Base-by-base conservation (phyloP, 2,113 vertebrate species). In the Sardina pilchardus region DNA sequence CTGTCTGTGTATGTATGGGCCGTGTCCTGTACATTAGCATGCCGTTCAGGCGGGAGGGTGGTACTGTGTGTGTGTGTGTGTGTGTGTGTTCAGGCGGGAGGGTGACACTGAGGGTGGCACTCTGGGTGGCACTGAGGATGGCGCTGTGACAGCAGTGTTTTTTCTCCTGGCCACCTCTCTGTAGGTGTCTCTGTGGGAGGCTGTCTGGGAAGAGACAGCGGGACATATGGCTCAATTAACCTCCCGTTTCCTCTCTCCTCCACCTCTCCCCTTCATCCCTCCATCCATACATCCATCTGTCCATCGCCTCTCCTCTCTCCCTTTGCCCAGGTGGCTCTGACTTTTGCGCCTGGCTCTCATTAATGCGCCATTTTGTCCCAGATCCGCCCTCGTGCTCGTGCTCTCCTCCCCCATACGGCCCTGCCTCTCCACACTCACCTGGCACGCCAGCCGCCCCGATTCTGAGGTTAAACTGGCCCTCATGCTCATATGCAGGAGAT, bases 161-260 rank as follows among this genome's bases (percentile, higher is more conserved):
- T 34, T 17, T 17, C 19, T 39, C 4, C 4, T 3, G 12, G 6
- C 26, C 71, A 5, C 71, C 71, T 78, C 71, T 78, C 71, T 36
- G 30, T 34, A 16, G 71, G 71, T 78, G 71, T 36, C 71, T 78
- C 71, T 17, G 30, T 78, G 71, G 71, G 71, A 36, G 30, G 10
- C 30, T 36, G 71, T 36, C 30, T 78, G 34, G 71, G 36, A 34
- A 4, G 71, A 78, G 71, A 78, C 71, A 78, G 71, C 9, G 16
- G 71, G 26, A 78, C 71, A 78, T 75, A 75, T 78, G 71, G 71
- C 71, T 78, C 71, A 78, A 78, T 78, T 78, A 78, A 78, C 71
- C 30, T 78, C 34, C 71, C 19, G 26, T 34, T 78, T 78, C 71
- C 34, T 78, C 71, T 78, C 30, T 78, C 71, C 26, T 78, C 71